phyloP scores from a whole-genome alignment of 37 sponge, comb jelly and placozoan species.

The Mnemiopsis leidyi region DNA sequence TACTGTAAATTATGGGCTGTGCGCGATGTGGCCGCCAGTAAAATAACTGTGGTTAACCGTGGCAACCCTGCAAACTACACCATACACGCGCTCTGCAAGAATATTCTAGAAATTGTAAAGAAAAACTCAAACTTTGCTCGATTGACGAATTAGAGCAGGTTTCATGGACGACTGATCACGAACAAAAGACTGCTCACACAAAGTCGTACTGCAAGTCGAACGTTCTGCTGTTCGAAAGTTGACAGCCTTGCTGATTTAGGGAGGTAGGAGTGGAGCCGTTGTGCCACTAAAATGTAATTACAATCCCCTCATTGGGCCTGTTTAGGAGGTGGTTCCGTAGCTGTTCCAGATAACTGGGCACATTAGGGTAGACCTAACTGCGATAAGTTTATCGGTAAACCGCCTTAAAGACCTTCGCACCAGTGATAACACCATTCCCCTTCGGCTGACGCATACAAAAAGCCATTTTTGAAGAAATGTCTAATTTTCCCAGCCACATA shows the following conservation, averaged over 20 bases:
- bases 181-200: background rate
- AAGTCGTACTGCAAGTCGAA: background rate
- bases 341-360: background rate
- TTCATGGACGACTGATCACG: too few species aligned
- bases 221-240: background rate
- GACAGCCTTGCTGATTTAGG: background rate
- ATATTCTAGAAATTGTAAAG: background rate
- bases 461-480: background rate
- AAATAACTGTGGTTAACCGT: background rate
- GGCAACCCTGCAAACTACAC: background rate
- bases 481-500: background rate
- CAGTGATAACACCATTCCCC: background rate
- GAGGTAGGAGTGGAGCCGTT: background rate
- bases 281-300: background rate
- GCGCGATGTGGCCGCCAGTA: background rate
- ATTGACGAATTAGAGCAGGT: too few species aligned
- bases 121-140: too few species aligned
- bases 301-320: background rate
- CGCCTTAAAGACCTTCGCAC: background rate
- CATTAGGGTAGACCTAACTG: background rate
- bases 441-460: background rate
- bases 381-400: background rate
- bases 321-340: background rate
- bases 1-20: background rate
- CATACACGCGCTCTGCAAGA: background rate